These are phyloP conservation scores for Morbakka virulenta DNA, from an alignment of 30 jellyfish, hydroid and myxozoan species.

Conservation along the genomic window DNA sequence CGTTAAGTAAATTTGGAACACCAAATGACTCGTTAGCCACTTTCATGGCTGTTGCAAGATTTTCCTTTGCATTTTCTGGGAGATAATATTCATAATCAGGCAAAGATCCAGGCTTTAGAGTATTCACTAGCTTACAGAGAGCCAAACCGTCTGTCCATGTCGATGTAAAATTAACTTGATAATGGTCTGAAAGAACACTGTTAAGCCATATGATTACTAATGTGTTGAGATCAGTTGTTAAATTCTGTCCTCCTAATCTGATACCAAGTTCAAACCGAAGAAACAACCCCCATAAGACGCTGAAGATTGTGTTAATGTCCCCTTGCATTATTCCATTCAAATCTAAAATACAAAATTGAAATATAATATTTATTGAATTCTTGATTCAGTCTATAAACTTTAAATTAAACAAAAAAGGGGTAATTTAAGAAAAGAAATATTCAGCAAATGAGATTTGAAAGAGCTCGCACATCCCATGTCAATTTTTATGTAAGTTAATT, in stretches of 20 bases:
- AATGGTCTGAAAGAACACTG: neutral
- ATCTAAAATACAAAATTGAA: neutral
- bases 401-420: no score
- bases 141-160: neutral
- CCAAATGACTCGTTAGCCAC: neutral
- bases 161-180: neutral
- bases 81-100: neutral
- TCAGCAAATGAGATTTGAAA: no score
- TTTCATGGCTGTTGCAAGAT: neutral
- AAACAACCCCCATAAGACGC: neutral
- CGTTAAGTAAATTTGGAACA: neutral
- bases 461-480: no score
- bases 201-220: neutral
- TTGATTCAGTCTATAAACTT: no score
- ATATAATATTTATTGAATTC: no score
- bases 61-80: neutral
- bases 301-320: neutral
- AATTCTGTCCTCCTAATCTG: neutral
- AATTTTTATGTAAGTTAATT: no score
- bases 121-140: neutral
- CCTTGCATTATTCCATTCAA: neutral
- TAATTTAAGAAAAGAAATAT: no score
- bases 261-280: neutral
- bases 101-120: neutral
- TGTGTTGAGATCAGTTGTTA: neutral